phyloP scores from a whole-genome alignment of 2,113 vertebrate genomes.

The Thalassoma bifasciatum region DNA sequence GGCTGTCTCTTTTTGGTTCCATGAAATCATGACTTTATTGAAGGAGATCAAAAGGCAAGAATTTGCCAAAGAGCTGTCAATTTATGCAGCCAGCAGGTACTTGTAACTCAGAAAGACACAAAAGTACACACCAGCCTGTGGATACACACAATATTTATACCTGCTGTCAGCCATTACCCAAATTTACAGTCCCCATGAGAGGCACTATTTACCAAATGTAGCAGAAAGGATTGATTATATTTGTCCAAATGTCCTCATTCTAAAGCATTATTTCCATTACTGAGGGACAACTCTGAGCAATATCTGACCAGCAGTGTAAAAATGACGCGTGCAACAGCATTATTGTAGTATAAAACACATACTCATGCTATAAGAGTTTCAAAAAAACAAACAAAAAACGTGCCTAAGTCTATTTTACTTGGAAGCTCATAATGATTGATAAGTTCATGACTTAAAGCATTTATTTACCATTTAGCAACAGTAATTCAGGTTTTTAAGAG shows the following conservation, averaged over 20 bases:
- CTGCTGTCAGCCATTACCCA: slow-evolving; percentile 38
- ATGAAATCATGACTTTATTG: slow-evolving; percentile 44
- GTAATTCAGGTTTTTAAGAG: slow-evolving; percentile 6
- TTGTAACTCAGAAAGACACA: slow-evolving; percentile 46
- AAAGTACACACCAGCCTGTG: slow-evolving; percentile 27
- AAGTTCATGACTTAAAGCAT: slow-evolving; percentile 38
- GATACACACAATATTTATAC: slow-evolving; percentile 60
- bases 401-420: slow-evolving; percentile 16
- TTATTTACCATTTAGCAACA: slow-evolving; percentile 41
- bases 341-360: slow-evolving; percentile 38
- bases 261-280: slow-evolving; percentile 50
- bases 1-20: slow-evolving; percentile 38
- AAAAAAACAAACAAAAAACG: slow-evolving; percentile 39
- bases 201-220: slow-evolving; percentile 51
- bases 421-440: background rate
- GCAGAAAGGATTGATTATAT: slow-evolving; percentile 71
- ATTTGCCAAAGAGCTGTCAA: slow-evolving; percentile 59
- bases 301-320: slow-evolving; percentile 49
- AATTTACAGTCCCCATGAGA: slow-evolving; percentile 50
- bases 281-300: slow-evolving; percentile 68
- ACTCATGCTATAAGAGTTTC: slow-evolving; percentile 34
- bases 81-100: slow-evolving; percentile 45
- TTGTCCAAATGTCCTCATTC: slow-evolving; percentile 64
- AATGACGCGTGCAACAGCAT: slow-evolving; percentile 36
- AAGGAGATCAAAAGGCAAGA: slow-evolving; percentile 14